Evolutionary conservation across 2,888 invertebrate genomes (phyloP), one percentile per base, ranked within the genome.

Genomic region (Mythimna impura): DNA sequence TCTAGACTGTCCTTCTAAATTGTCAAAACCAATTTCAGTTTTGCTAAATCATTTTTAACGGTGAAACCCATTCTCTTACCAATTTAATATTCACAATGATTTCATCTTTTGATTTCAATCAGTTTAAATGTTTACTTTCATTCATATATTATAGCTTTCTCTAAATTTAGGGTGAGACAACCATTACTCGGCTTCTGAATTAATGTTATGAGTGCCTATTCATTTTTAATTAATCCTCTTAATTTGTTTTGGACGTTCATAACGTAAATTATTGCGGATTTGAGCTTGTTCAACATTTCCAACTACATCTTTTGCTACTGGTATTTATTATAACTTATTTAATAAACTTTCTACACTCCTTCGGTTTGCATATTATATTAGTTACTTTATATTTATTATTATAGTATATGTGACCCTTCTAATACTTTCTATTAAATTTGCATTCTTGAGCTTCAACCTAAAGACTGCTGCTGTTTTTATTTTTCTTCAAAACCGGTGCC

Each of bases 161-260:
- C 83, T 55, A 61, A 80, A 83, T 75, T 73, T 73, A 85, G 83
- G 77, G 77, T 85, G 83, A 75, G 83, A 75, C 22, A 73, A 66
- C 63, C 65, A 73, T 80, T 70, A 77, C 40, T 75, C 36, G 30
- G n/a, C 36, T 47, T 66, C 34, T 57, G 47, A 81, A 65, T 82
- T 73, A 76, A 80, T 82, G 43, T 71, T 78, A 65, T 77, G 58
- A 74, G 68, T 68, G 69, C 12, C 71, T 65, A 73, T 82, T 77
- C 66, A 60, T 55, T 83, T 76, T 76, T 79, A 80, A 85, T 83
- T 73, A 77, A 80, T 75, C 40, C 64, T 65, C 66, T 74, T 74
- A 80, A 80, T 80, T 70, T 70, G 61, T 80, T 74, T 80, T 58
- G 66, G 40, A 83, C 25, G 22, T 52, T 65, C 54, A 20, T 50